Evolutionary conservation across 1,140 invertebrate species (phyloP), one percentile per base, ranked within the genome.

Genomic region (Drosophila littoralis): DNA sequence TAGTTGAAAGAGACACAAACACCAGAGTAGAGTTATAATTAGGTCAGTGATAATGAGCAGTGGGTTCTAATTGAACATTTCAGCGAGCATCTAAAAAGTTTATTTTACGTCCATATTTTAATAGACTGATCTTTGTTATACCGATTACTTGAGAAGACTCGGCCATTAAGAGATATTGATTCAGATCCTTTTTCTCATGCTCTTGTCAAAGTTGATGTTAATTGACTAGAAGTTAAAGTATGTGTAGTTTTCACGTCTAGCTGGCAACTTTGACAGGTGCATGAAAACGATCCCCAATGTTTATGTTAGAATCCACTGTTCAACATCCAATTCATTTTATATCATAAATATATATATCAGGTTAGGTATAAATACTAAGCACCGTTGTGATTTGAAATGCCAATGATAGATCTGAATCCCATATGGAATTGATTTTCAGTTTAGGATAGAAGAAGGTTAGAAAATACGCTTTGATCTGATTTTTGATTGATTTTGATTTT

Each of bases 351-450:
- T 42, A 59, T 55, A 55, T 10, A 28, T n/a, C n/a, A 28, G 22
- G 4, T 38, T 61, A 60, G 54, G 28, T 66, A 38, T 69, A 67
- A 38, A 36, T 63, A 74, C 86, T 86, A 90, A 86, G 55, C 88
- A 89, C 84, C 84, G 67, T n/a, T 76, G 73, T 84, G 64, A 76
- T 63, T 88, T 64, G 17, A 64, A 74, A 83, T 84, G 80, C 84
- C 76, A 89, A 83, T 88, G 69, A 75, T 74, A 50, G 71, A 61
- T 45, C 48, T 63, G 58, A 64, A 46, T 77, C 22, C 77, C 61
- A 65, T 57, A 40, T 28, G 58, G 35, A 74, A 75, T 58, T 22
- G 43, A 43, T 45, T 63, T 79, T 81, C 33, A n/a, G 43, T 70
- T 72, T 17, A 33, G 46, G 36, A 81, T 46, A 67, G 45, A 55